Evolutionary conservation across 2,113 vertebrate genomes (phyloP).

Genomic region (Collichthys lucidus): DNA sequence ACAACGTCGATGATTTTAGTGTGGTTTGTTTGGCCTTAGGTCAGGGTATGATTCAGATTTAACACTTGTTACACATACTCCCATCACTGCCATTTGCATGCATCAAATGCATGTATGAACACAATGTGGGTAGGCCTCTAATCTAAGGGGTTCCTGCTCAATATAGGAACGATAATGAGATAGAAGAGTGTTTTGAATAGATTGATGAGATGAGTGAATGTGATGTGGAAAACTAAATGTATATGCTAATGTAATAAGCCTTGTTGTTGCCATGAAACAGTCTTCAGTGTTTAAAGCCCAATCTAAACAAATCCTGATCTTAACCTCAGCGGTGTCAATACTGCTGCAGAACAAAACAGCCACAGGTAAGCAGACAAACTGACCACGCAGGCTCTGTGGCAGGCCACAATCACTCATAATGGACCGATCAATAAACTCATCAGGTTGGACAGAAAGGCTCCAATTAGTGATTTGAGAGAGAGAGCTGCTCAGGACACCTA

Average conservation of each 20-base stretch:
- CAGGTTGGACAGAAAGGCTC: slow-evolving; percentile 53
- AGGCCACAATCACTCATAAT: slow-evolving; percentile 34
- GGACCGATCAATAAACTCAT: slow-evolving; percentile 64
- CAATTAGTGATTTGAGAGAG: slow-evolving; percentile 63
- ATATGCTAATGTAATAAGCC: too few relatives aligned
- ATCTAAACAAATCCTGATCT: not conserved
- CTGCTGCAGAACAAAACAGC: slow-evolving; percentile 19
- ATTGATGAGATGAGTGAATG: too few relatives aligned
- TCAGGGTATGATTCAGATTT: not conserved
- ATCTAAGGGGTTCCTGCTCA: too few relatives aligned
- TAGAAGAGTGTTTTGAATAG: too few relatives aligned
- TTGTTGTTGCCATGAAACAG: not conserved
- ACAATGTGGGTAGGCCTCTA: not conserved
- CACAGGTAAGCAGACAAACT: slow-evolving; percentile 17
- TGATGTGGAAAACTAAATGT: too few relatives aligned
- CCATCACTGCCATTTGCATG: not conserved
- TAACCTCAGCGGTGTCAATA: slow-evolving; percentile 13
- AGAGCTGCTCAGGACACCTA: slow-evolving; percentile 33
- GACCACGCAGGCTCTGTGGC: slow-evolving; percentile 41
- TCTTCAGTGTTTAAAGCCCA: not conserved
- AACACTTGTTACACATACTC: not conserved
- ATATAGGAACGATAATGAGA: too few relatives aligned
- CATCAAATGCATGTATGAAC: not conserved
- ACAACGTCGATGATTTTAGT: not conserved
- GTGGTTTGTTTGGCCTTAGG: not conserved